Percentiles rank a stretch among this genome's conserved stretches.
These are phyloP conservation scores for Heterotis niloticus DNA, from an alignment of 2,113 vertebrate species.

Conservation along the genomic window DNA sequence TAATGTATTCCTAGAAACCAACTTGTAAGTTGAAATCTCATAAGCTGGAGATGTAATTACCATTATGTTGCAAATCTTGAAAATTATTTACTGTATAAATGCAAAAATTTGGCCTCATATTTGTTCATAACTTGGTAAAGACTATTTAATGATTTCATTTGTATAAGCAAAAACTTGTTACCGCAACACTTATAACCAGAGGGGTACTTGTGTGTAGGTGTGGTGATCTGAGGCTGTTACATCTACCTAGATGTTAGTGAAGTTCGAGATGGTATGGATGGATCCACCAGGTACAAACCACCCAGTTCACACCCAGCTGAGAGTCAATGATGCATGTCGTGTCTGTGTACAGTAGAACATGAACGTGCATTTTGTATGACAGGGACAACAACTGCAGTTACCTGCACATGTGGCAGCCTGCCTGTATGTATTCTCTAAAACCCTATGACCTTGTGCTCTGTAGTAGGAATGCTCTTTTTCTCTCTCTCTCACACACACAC, in stretches of 20 bases:
- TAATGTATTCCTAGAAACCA: no score
- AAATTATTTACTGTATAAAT: no score
- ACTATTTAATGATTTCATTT: no score
- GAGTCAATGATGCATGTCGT: constrained; percentile 8
- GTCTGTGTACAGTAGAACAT: constrained; percentile 6
- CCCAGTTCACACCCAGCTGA: neutral
- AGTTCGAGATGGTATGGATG: neutral
- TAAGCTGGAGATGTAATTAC: no score
- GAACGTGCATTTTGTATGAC: constrained; percentile 20
- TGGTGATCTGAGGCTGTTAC: neutral
- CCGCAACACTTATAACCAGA: no score
- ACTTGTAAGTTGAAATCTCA: no score
- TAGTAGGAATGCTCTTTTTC: neutral
- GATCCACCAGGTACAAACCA: constrained; percentile 3
- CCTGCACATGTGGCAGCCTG: constrained; percentile 1
- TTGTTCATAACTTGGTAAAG: no score
- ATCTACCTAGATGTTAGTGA: neutral
- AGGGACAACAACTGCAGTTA: constrained; percentile 16
- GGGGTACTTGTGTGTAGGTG: no score
- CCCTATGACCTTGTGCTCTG: neutral
- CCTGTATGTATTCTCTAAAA: neutral
- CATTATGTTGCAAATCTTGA: no score
- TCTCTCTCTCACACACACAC: neutral
- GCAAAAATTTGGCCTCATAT: no score
- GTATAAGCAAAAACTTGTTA: no score